Percentiles rank a stretch among this genome's conserved stretches.
phyloP scores from a whole-genome alignment of 2,113 vertebrate species.

The Oophaga pumilio region DNA sequence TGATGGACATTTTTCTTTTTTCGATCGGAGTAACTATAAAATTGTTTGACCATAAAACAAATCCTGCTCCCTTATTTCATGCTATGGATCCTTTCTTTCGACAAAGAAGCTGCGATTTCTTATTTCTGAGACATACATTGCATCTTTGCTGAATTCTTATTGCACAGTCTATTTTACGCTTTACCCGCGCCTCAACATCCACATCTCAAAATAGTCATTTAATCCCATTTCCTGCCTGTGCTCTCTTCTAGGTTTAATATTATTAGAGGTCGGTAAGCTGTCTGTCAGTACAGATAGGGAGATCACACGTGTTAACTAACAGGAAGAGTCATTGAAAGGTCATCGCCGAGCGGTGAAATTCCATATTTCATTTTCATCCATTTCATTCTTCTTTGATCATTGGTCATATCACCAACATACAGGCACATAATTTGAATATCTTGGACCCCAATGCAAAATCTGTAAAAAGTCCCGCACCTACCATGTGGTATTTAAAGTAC shows the following conservation, averaged over 20 bases:
- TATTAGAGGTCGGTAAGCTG: background rate
- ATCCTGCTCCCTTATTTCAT: background rate
- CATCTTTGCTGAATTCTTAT: background rate
- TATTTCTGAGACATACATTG: background rate
- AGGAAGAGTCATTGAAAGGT: background rate
- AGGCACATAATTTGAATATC: background rate
- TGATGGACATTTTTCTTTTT: background rate
- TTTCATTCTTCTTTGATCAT: background rate
- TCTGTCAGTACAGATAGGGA: background rate
- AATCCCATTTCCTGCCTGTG: slow-evolving; percentile 5
- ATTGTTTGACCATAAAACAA: background rate
- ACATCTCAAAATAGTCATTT: background rate
- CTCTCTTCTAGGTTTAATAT: background rate
- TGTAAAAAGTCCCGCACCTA: no score
- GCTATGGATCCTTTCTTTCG: background rate
- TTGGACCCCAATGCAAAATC: background rate
- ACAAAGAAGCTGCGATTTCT: background rate
- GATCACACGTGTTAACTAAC: slow-evolving; percentile 1
- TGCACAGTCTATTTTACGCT: background rate
- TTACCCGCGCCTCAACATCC: background rate
- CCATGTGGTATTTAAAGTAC: no score
- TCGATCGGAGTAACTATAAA: background rate
- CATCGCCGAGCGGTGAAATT: background rate
- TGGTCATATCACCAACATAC: background rate
- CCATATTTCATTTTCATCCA: background rate